Evolutionary conservation across 1,140 invertebrate genomes (phyloP), one percentile per base, ranked within the genome.

Genomic region (Euura saliciscinereae): DNA sequence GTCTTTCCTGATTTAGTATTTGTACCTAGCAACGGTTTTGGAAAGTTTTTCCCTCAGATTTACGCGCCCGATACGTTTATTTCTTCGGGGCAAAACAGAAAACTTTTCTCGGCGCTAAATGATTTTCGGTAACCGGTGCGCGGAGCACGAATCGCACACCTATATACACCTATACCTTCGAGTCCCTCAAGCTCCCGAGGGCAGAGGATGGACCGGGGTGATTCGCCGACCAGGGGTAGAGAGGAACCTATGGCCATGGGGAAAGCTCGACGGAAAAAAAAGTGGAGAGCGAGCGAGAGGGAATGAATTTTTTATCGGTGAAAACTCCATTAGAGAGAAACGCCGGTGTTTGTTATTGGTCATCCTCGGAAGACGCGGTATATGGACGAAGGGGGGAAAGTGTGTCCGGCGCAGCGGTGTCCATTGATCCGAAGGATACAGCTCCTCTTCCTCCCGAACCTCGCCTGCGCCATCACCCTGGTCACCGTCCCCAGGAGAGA

Each of bases 301-400:
- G 80, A 85, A 82, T 86, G 84, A 85, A 86, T 86, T 86, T 86
- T 86, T 86, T 86, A 86, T 86, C 84, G 82, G 82, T 86, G 83
- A 86, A 86, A 86, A 86, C 84, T 86, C 84, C 84, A 86, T 86
- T 86, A 86, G 84, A 84, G 84, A 81, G 81, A 84, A 79, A 80
- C 79, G 78, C 74, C 80, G 79, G 83, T 86, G 85, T 86, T 86
- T 86, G 84, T 85, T 85, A 86, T 85, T 86, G 83, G 84, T 86
- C 84, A 86, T 86, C 83, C 83, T 84, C 78, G 78, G 72, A 78
- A 82, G 78, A 78, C 76, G 78, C 73, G 75, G 71, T 71, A 71
- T 65, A 65, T 45, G 71, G 64, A 70, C 43, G 28, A 6, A 59
- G 51, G 51, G 51, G 51, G n/a, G 51, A n/a, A 59, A 75, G 70